A percentile compares a stretch with the other conserved stretches of the same genome.
Conservation (phyloP, 1,140 invertebrate genomes). For the Plutomurus gul region DNA sequence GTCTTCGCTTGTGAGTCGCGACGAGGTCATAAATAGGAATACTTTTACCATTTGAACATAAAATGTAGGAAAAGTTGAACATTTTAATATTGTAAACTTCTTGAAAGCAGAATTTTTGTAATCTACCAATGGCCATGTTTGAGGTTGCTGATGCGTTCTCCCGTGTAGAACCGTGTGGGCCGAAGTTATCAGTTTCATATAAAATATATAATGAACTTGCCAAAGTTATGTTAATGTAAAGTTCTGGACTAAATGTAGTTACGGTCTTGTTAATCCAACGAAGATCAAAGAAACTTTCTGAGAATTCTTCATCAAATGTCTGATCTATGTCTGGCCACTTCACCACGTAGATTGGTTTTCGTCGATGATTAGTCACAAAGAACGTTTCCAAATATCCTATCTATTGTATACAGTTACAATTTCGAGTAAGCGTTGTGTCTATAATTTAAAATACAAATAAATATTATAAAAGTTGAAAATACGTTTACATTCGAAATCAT, state of each 20-base stretch:
- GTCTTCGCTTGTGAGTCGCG: neutral
- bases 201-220: neutral
- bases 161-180: neutral
- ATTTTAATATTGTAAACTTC: constrained; percentile 16
- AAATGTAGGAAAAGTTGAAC: neutral
- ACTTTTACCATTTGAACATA: constrained; percentile 13
- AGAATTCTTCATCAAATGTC: too few relatives aligned
- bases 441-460: too few relatives aligned
- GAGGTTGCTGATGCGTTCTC: neutral
- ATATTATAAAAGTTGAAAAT: too few relatives aligned
- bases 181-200: neutral
- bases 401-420: neutral
- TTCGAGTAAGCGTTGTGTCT: too few relatives aligned
- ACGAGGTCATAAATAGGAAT: constrained; percentile 6
- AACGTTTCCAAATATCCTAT: neutral
- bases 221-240: neutral
- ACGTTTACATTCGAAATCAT: too few relatives aligned
- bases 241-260: neutral
- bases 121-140: neutral
- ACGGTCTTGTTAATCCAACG: too few relatives aligned
- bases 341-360: neutral
- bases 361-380: neutral
- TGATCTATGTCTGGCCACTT: neutral
- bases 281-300: too few relatives aligned
- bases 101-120: neutral